phyloP scores from a whole-genome alignment of 2,797 vertebrate species.

The Xerus rutilus region DNA sequence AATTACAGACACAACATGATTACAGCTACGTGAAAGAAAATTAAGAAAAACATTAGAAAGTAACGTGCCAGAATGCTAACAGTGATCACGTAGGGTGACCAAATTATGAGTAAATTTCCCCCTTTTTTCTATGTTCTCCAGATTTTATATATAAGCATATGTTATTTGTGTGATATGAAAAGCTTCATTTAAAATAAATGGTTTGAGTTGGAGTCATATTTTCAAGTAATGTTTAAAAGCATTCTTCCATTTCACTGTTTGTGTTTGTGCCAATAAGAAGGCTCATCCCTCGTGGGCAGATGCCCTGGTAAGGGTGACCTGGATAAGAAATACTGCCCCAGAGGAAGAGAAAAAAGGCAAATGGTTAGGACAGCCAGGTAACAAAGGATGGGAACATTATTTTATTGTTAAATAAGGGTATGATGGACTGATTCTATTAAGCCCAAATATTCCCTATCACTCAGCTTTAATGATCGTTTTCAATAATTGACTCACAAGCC shows the following conservation, averaged over 20 bases:
- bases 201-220: conserved; percentile 33
- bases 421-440: neutral
- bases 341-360: neutral
- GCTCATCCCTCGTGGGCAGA: neutral
- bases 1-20: neutral
- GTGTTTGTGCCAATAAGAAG: neutral
- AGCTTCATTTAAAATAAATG: conserved; percentile 13
- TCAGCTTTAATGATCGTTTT: neutral
- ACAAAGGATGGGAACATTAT: neutral
- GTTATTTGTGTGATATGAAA: conserved; percentile 51
- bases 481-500: neutral
- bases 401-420: neutral
- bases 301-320: neutral
- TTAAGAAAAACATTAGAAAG: neutral
- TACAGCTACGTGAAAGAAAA: neutral
- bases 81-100: neutral
- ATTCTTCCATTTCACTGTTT: neutral
- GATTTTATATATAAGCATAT: conserved; percentile 4
- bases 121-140: neutral
- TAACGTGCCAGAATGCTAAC: neutral
- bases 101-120: conserved; percentile 11
- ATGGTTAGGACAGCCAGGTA: neutral
- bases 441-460: neutral
- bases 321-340: neutral
- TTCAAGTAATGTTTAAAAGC: conserved; percentile 56